Evolutionary conservation across 2,113 vertebrate genomes (phyloP).

Genomic region (Cochlearius cochlearius): DNA sequence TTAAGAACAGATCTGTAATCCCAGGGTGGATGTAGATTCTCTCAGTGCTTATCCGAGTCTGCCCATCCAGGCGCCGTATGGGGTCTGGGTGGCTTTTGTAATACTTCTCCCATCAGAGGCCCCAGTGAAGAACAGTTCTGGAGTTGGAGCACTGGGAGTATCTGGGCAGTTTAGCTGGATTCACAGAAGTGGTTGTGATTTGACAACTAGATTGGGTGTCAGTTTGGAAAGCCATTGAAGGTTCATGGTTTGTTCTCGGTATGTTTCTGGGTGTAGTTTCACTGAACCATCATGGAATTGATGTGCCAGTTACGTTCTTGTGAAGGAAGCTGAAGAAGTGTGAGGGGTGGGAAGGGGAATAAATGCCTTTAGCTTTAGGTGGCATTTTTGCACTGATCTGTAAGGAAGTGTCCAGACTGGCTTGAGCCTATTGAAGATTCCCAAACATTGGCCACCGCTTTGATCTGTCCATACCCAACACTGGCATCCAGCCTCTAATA

Average conservation of each 20-base stretch:
- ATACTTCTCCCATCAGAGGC: neutral
- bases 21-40: neutral
- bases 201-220: neutral
- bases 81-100: neutral
- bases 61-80: neutral
- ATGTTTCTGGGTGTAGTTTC: neutral
- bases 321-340: neutral
- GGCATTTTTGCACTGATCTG: neutral
- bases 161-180: neutral
- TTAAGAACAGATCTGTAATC: neutral
- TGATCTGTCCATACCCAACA: neutral
- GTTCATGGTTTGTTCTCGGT: neutral
- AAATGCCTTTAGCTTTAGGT: neutral
- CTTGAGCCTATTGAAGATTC: neutral
- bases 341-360: neutral
- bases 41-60: neutral
- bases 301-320: neutral
- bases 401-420: neutral
- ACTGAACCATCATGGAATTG: neutral
- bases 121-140: neutral
- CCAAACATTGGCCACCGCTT: neutral
- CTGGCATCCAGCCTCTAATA: neutral
- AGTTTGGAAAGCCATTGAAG: neutral
- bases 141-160: neutral
- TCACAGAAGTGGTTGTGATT: neutral